A percentile compares a stretch with the other conserved stretches of the same genome.
Conservation (phyloP, 2,113 vertebrate genomes). For the Bubalus kerabau region DNA sequence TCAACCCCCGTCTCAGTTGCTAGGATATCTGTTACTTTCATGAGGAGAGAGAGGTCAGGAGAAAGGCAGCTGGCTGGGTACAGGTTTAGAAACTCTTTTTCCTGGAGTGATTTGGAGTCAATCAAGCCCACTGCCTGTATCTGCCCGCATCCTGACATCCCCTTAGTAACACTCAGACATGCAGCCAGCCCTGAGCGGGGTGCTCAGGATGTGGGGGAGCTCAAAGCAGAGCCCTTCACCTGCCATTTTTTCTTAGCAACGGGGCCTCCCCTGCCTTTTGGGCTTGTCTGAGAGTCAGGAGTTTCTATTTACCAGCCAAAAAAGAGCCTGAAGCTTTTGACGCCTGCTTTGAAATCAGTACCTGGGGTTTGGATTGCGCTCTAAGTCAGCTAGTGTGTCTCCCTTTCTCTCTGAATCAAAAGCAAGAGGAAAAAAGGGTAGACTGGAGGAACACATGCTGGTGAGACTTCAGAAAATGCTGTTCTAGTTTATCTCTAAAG, state of each 20-base stretch:
- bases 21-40: neutral
- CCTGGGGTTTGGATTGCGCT: neutral
- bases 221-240: neutral
- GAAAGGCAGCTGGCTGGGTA: neutral
- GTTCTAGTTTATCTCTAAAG: neutral
- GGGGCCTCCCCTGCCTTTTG: neutral
- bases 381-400: neutral
- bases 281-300: neutral
- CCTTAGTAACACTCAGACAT: accelerated
- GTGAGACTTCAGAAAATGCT: neutral
- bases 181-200: neutral
- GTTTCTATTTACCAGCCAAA: neutral
- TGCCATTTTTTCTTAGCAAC: neutral
- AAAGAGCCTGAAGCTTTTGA: neutral
- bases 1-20: neutral
- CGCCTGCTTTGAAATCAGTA: neutral
- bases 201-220: accelerated
- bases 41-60: neutral
- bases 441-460: neutral
- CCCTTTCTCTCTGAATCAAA: neutral
- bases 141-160: accelerated
- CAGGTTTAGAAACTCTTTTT: neutral
- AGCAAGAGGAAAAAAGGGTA: neutral
- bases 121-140: neutral
- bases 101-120: neutral